Conservation (phyloP, 2,797 vertebrate species). For the Hybognathus amarus region DNA sequence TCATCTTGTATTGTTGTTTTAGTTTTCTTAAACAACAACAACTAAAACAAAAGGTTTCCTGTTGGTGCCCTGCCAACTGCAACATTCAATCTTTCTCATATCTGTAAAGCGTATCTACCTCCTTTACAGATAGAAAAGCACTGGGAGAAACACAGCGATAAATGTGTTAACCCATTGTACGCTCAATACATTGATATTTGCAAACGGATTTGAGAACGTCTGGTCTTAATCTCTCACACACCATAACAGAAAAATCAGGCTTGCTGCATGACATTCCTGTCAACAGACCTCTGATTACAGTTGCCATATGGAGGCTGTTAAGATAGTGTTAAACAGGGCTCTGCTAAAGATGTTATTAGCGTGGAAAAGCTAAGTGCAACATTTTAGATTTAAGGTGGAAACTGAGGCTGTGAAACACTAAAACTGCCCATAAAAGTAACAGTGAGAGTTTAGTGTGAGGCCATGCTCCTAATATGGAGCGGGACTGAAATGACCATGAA, state of each 20-base stretch:
- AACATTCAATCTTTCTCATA: slow-evolving; percentile 17
- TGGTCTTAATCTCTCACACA: not conserved
- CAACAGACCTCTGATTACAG: slow-evolving; percentile 54
- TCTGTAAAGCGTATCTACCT: slow-evolving; percentile 17
- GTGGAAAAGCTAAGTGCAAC: slow-evolving; percentile 41
- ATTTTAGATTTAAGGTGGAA: slow-evolving; percentile 34
- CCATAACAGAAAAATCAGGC: slow-evolving; percentile 45
- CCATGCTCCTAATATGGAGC: slow-evolving; percentile 7
- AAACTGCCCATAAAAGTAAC: slow-evolving; percentile 30
- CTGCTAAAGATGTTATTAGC: slow-evolving; percentile 55
- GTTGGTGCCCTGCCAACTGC: slow-evolving; percentile 5
- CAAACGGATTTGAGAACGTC: slow-evolving; percentile 2
- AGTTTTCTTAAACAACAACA: slow-evolving; percentile 14
- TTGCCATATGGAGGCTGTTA: slow-evolving; percentile 68
- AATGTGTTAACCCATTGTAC: not conserved
- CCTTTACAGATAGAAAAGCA: slow-evolving; percentile 40
- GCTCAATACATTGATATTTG: slow-evolving; percentile 5
- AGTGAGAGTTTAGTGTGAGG: slow-evolving; percentile 3
- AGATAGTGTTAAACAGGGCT: slow-evolving; percentile 59
- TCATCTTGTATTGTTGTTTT: slow-evolving; percentile 45
- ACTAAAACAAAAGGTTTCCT: slow-evolving; percentile 51
- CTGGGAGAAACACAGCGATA: not conserved
- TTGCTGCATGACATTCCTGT: slow-evolving; percentile 17
- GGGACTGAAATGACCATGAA: not conserved
- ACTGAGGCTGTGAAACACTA: slow-evolving; percentile 35